Conservation (phyloP, 2,888 invertebrate genomes). For the Nomada flava region DNA sequence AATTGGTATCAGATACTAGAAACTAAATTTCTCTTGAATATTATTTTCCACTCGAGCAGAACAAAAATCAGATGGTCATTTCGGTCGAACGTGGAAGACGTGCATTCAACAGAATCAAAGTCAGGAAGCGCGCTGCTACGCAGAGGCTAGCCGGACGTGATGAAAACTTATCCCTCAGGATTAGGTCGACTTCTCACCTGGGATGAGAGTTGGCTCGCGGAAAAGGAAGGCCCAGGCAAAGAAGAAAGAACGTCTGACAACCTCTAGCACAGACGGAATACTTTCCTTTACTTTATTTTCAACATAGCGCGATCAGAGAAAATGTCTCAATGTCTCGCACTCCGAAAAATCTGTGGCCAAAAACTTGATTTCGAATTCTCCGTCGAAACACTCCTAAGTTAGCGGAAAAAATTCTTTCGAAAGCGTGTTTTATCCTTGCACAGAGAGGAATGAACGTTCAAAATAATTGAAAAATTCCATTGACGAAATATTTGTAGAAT, state of each 20-base stretch:
- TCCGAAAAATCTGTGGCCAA: not conserved
- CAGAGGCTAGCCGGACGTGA: slow-evolving; percentile 67
- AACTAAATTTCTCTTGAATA: not conserved
- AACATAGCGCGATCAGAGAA: not conserved
- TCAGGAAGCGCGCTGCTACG: slow-evolving; percentile 66
- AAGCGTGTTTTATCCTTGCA: not conserved
- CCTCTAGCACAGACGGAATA: slow-evolving; percentile 32
- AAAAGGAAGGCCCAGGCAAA: slow-evolving; percentile 42
- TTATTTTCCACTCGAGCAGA: slow-evolving; percentile 30
- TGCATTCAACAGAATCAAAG: slow-evolving; percentile 66
- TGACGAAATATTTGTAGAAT: not conserved
- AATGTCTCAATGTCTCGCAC: not conserved
- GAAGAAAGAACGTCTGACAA: slow-evolving; percentile 45
- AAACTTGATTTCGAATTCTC: not conserved
- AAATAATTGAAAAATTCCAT: not conserved
- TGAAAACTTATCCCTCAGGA: slow-evolving; percentile 68
- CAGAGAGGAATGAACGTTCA: not conserved
- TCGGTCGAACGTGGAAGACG: slow-evolving; percentile 62
- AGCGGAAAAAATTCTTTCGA: not conserved
- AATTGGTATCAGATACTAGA: not conserved
- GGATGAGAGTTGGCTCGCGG: slow-evolving; percentile 55
- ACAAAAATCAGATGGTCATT: slow-evolving; percentile 48
- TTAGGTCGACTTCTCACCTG: slow-evolving; percentile 69
- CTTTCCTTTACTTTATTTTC: slow-evolving; percentile 15
- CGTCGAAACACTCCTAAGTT: not conserved